Percentiles rank a stretch among this genome's conserved stretches.
Evolutionary conservation across 2,888 invertebrate genomes (phyloP).

Genomic region (Polia nebulosa): DNA sequence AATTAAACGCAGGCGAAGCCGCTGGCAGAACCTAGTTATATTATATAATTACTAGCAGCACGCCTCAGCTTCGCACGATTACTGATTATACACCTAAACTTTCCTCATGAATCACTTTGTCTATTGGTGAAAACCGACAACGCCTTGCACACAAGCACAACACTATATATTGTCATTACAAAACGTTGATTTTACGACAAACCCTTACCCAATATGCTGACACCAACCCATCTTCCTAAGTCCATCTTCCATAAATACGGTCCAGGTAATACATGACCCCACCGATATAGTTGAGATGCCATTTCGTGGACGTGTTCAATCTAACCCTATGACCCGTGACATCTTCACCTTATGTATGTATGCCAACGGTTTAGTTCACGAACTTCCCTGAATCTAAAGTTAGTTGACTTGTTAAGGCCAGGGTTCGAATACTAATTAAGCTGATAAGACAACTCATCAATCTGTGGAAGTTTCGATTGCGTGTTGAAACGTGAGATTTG

Average conservation of each 20-base stretch:
- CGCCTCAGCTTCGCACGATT: too few relatives aligned
- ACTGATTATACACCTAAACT: too few relatives aligned
- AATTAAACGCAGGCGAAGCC: too few relatives aligned
- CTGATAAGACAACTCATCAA: constrained; percentile 33
- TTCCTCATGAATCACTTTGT: too few relatives aligned
- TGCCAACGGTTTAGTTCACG: constrained; percentile 20
- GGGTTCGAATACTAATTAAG: constrained; percentile 32
- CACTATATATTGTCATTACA: neutral
- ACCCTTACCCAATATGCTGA: neutral
- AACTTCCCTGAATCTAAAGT: constrained; percentile 43
- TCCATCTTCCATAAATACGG: constrained; percentile 5
- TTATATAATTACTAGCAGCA: too few relatives aligned
- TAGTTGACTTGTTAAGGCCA: constrained; percentile 31
- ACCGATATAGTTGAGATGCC: constrained; percentile 23
- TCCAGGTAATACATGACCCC: neutral
- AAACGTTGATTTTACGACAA: constrained; percentile 1
- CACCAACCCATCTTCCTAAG: neutral
- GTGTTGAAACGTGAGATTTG: neutral
- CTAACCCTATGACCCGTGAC: constrained; percentile 13
- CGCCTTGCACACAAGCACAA: too few relatives aligned
- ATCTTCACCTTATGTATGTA: constrained; percentile 30
- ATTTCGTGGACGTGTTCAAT: constrained; percentile 47
- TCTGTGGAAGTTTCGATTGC: neutral
- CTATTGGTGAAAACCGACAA: too few relatives aligned
- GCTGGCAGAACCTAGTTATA: too few relatives aligned